Evolutionary conservation across 1,140 invertebrate species (phyloP).

Genomic region (Rhizoglyphus robini): DNA sequence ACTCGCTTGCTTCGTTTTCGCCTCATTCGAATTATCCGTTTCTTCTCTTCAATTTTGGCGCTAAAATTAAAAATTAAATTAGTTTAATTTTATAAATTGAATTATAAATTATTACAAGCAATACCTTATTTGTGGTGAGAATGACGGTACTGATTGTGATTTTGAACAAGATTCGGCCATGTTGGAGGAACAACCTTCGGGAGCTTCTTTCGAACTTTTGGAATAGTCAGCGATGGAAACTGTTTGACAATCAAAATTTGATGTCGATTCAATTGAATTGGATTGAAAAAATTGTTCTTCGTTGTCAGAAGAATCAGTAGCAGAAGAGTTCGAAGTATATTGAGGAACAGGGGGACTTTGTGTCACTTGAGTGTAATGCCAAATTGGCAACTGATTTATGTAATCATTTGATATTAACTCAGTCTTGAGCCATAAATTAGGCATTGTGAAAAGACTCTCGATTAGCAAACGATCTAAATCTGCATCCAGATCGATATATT

Average conservation of each 20-base stretch:
- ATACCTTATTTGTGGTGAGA: not conserved
- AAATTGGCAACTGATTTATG: conserved; percentile 40
- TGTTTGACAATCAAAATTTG: not conserved
- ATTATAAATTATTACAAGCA: not conserved
- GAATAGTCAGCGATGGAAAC: not conserved
- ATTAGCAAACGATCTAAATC: conserved; percentile 8
- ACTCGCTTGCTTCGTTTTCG: not conserved
- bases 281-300: conserved; percentile 20
- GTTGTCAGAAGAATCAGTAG: conserved; percentile 14
- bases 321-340: not conserved
- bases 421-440: conserved; percentile 39
- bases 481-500: not conserved
- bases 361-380: too few species aligned
- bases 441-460: conserved; percentile 22
- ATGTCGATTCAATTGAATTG: not conserved
- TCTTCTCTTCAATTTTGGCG: not conserved
- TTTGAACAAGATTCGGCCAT: not conserved
- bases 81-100: too few species aligned
- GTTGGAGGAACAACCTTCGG: not conserved
- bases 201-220: not conserved
- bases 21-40: not conserved
- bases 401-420: conserved; percentile 36
- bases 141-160: not conserved
- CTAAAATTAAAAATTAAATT: not conserved
- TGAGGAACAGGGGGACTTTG: too few species aligned